Conservation (phyloP, 2,113 vertebrate species). For the Platichthys stellatus region DNA sequence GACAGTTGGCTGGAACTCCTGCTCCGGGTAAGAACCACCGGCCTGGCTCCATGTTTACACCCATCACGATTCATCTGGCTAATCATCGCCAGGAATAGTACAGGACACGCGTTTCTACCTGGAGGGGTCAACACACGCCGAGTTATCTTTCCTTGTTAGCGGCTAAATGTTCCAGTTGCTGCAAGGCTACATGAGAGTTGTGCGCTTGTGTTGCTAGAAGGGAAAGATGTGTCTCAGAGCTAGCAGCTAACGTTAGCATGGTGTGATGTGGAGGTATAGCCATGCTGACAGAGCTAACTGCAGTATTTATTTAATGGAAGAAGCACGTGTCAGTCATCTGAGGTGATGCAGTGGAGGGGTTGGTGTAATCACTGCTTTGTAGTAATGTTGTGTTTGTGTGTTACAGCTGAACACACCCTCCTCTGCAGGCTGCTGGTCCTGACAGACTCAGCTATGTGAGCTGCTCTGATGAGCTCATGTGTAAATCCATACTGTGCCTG, state of each 20-base stretch:
- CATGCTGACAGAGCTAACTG: not conserved
- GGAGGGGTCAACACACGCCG: not conserved
- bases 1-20: conserved; percentile 56
- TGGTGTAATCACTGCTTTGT: too few species aligned
- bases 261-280: not conserved
- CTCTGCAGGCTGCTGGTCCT: conserved; percentile 35
- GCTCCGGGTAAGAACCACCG: conserved; percentile 68
- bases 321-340: not conserved
- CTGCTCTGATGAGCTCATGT: conserved; percentile 65
- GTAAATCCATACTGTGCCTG: conserved; percentile 33
- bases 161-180: conserved; percentile 12
- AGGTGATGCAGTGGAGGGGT: not conserved
- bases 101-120: not conserved
- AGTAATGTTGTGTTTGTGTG: conserved; percentile 18
- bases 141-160: not conserved
- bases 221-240: conserved; percentile 20
- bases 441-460: conserved; percentile 59
- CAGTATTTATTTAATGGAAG: not conserved
- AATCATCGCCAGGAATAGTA: not conserved
- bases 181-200: not conserved
- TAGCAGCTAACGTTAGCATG: conserved; percentile 55
- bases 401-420: conserved; percentile 36
- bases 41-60: conserved; percentile 58
- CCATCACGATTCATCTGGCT: conserved; percentile 12
- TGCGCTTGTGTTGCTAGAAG: conserved; percentile 36